These are phyloP conservation scores for Rhopalosiphum maidis DNA, from an alignment of 1,140 invertebrate species.

Conservation along the genomic window DNA sequence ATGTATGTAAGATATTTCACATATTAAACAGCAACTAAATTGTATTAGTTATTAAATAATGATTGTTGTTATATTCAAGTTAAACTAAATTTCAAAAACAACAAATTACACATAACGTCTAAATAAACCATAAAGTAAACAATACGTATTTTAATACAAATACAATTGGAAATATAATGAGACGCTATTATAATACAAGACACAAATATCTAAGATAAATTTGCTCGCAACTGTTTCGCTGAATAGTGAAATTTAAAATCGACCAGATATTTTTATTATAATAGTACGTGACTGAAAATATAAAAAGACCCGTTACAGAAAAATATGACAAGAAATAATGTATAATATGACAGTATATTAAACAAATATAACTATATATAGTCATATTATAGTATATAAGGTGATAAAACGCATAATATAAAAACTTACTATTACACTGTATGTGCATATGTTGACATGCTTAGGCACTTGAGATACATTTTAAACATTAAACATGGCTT, in stretches of 20 bases:
- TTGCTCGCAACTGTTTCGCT: not conserved
- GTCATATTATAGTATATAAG: not conserved
- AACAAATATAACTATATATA: not conserved
- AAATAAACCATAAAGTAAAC: not conserved
- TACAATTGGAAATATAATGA: not conserved
- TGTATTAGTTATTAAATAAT: not conserved
- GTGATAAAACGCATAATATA: not conserved
- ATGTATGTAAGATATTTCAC: not conserved
- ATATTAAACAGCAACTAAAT: not conserved
- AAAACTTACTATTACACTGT: too few species aligned
- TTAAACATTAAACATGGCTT: not conserved
- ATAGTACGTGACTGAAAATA: constrained; percentile 20
- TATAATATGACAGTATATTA: not conserved
- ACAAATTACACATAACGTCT: not conserved
- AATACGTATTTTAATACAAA: not conserved
- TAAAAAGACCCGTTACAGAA: not conserved
- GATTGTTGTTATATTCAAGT: not conserved
- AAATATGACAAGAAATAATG: not conserved
- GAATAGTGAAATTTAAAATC: not conserved
- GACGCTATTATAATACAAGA: not conserved
- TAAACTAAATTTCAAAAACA: not conserved
- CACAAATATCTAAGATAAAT: not conserved
- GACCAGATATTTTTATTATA: not conserved
- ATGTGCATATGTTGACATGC: too few species aligned
- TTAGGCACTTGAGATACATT: too few species aligned